These are phyloP conservation scores for Dryobotodes eremita DNA, from an alignment of 2,888 invertebrate genomes.

Conservation along the genomic window DNA sequence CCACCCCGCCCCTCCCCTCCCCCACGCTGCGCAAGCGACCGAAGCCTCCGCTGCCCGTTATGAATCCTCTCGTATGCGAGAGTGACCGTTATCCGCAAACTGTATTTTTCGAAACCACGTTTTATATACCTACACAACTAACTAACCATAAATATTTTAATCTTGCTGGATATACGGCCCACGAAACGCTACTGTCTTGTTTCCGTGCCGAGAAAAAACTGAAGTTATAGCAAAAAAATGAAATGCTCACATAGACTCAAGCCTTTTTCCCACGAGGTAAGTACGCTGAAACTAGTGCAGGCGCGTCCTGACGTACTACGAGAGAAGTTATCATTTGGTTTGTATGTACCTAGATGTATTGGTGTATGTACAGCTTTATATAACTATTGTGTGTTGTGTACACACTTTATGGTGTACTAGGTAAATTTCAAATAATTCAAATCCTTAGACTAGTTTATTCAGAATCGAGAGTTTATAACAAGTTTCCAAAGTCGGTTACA, in stretches of 20 bases:
- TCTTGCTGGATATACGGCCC: conserved; percentile 10
- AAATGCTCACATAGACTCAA: not conserved
- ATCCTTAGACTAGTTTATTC: not conserved
- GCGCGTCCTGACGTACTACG: not conserved
- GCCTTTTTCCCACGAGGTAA: too few relatives aligned
- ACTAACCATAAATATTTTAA: conserved; percentile 48
- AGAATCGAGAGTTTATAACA: not conserved
- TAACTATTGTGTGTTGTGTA: not conserved
- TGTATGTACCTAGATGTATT: not conserved
- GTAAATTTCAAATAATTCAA: not conserved
- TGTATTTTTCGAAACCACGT: conserved; percentile 64
- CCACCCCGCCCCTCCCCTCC: too few relatives aligned
- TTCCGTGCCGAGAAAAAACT: not conserved
- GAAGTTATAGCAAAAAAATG: not conserved
- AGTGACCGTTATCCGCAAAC: conserved; percentile 70
- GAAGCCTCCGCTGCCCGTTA: conserved; percentile 69
- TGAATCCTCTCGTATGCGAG: conserved; percentile 68
- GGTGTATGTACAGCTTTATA: too few relatives aligned
- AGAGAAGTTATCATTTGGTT: not conserved
- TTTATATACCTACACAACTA: conserved; percentile 47
- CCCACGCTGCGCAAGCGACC: conserved; percentile 45
- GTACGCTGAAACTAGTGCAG: not conserved
- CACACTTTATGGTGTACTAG: not conserved
- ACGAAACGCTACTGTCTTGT: not conserved
- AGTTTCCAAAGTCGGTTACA: not conserved